Percentiles rank a stretch among this genome's conserved stretches.
Conservation (phyloP, 2,113 vertebrate genomes). For the Oceanodroma tethys region DNA sequence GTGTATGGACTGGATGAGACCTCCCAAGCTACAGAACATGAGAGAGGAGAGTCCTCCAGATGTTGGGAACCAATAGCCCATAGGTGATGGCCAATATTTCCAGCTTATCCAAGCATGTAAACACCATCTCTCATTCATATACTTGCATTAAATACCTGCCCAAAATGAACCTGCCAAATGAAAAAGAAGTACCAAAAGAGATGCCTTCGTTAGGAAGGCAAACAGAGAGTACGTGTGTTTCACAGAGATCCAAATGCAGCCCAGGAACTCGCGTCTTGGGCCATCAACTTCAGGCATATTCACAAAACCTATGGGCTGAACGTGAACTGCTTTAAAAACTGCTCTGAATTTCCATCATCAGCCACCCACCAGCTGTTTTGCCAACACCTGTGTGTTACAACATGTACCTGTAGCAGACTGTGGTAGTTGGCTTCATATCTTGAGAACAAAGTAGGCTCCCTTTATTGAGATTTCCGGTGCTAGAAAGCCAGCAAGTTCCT, state of each 20-base stretch:
- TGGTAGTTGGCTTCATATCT: neutral
- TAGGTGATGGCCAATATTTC: neutral
- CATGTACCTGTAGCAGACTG: neutral
- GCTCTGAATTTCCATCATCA: neutral
- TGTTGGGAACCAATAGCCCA: neutral
- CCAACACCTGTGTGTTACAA: neutral
- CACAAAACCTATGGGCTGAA: neutral
- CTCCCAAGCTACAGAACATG: neutral
- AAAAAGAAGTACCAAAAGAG: neutral
- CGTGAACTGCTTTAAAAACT: neutral
- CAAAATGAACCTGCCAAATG: neutral
- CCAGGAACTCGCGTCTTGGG: neutral
- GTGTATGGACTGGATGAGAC: neutral
- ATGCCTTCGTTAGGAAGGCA: neutral
- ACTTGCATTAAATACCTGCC: neutral
- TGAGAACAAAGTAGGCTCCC: neutral
- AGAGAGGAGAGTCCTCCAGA: neutral
- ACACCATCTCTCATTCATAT: neutral
- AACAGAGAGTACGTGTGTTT: neutral
- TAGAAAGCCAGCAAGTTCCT: neutral
- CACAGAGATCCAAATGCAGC: neutral
- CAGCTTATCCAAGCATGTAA: neutral
- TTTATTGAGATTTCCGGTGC: neutral
- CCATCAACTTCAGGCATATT: rapidly evolving
- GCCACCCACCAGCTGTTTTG: neutral